Percentiles rank a stretch among this genome's conserved stretches.
phyloP scores from a whole-genome alignment of 2,797 vertebrate genomes.

The Trematomus bernacchii region DNA sequence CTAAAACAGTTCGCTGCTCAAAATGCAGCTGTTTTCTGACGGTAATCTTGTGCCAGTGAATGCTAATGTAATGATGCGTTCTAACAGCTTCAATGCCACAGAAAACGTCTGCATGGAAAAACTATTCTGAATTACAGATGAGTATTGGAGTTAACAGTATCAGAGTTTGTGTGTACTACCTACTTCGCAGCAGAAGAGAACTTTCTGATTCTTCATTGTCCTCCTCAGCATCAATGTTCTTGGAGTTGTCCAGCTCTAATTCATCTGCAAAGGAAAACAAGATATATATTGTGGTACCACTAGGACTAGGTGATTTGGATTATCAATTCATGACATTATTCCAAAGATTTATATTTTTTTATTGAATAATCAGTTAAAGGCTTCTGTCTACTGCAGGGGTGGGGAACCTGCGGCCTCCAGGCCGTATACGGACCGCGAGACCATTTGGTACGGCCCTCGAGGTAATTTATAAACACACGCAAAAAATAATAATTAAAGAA shows the following conservation, averaged over 20 bases:
- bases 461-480: no score
- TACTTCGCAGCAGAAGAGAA: constrained; percentile 29
- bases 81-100: background rate
- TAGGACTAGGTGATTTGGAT: background rate
- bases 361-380: background rate
- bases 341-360: background rate
- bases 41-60: background rate
- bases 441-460: no score
- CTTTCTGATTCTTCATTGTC: constrained; percentile 13
- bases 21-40: background rate
- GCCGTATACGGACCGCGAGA: no score
- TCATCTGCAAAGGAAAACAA: constrained; percentile 38
- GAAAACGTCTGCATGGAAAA: constrained; percentile 6
- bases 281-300: background rate
- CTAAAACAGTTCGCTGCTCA: background rate
- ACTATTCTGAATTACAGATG: background rate
- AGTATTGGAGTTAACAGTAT: background rate
- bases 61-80: background rate
- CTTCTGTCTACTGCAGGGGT: background rate
- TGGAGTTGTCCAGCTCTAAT: constrained; percentile 9
- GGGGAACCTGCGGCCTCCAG: no score
- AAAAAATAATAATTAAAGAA: no score
- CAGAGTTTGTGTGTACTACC: constrained; percentile 1
- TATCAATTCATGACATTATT: background rate
- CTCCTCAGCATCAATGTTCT: background rate